Conservation (phyloP, 2,113 vertebrate genomes). For the Progne subis region DNA sequence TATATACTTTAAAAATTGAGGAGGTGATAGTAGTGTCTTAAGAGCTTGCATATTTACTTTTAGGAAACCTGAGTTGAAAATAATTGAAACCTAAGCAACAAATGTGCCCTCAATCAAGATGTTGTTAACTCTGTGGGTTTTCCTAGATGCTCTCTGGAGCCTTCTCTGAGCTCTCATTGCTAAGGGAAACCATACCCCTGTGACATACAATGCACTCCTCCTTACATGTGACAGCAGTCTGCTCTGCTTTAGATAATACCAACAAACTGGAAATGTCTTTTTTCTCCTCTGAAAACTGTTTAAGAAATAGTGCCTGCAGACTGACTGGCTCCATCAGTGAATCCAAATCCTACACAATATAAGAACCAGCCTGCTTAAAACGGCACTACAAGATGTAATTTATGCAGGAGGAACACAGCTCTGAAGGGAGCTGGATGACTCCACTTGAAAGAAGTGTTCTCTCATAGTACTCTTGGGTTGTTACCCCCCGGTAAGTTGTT, state of each 20-base stretch:
- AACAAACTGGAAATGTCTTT: constrained; percentile 7
- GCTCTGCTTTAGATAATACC: constrained; percentile 3
- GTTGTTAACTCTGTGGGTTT: background rate
- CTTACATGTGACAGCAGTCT: background rate
- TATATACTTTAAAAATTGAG: background rate
- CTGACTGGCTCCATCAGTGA: constrained; percentile 22
- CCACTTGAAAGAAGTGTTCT: constrained; percentile 22
- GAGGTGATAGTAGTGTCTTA: background rate
- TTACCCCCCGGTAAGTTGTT: background rate
- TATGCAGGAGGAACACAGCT: constrained; percentile 7
- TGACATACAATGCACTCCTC: background rate
- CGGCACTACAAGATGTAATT: background rate
- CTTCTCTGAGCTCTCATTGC: background rate
- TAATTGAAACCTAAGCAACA: background rate
- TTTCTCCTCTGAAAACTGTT: background rate
- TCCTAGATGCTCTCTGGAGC: background rate
- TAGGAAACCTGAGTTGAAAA: background rate
- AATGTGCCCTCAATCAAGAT: background rate
- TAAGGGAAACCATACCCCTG: background rate
- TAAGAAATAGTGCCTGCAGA: constrained; percentile 1
- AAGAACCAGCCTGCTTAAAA: constrained; percentile 11
- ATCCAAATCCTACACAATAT: background rate
- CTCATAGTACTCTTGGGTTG: background rate
- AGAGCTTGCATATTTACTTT: background rate
- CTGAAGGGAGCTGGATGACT: background rate